Evolutionary conservation across 2,797 vertebrate species (phyloP).

Genomic region (Sebastes hubbsi): DNA sequence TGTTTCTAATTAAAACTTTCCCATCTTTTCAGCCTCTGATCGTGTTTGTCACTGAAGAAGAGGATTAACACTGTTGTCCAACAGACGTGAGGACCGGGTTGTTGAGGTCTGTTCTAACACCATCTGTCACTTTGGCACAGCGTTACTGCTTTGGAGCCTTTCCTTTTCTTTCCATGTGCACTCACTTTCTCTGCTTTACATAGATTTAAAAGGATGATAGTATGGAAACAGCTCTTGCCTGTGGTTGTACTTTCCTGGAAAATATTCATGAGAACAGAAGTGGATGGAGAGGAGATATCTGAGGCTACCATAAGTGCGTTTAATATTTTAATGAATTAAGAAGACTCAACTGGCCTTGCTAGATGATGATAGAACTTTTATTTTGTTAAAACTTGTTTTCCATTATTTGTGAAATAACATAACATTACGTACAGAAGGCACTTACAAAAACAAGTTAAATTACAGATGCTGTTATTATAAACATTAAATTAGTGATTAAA

Average conservation of each 20-base stretch:
- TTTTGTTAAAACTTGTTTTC: constrained; percentile 67
- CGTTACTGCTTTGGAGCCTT: constrained; percentile 7
- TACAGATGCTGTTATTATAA: constrained; percentile 81
- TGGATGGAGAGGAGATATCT: background rate
- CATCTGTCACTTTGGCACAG: constrained; percentile 62
- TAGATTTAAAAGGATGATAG: constrained; percentile 2
- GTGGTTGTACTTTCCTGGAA: constrained; percentile 13
- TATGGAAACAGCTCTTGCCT: constrained; percentile 25
- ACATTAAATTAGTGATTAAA: constrained; percentile 77
- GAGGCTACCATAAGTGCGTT: background rate
- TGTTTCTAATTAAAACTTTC: constrained; percentile 21
- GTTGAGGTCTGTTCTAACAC: constrained; percentile 46
- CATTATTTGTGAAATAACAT: constrained; percentile 79
- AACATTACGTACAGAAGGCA: constrained; percentile 94
- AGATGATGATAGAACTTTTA: constrained; percentile 75
- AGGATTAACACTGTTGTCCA: constrained; percentile 46
- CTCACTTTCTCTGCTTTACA: constrained; percentile 14
- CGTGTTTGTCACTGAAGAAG: constrained; percentile 2
- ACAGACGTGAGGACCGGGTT: constrained; percentile 33
- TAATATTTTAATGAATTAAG: background rate
- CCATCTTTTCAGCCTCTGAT: background rate
- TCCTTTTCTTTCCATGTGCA: constrained; percentile 27
- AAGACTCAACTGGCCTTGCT: background rate
- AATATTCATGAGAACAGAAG: constrained; percentile 4
- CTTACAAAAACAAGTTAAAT: constrained; percentile 93